A percentile compares a stretch with the other conserved stretches of the same genome.
Conservation (phyloP, 2,888 invertebrate genomes). For the Limenitis camilla region DNA sequence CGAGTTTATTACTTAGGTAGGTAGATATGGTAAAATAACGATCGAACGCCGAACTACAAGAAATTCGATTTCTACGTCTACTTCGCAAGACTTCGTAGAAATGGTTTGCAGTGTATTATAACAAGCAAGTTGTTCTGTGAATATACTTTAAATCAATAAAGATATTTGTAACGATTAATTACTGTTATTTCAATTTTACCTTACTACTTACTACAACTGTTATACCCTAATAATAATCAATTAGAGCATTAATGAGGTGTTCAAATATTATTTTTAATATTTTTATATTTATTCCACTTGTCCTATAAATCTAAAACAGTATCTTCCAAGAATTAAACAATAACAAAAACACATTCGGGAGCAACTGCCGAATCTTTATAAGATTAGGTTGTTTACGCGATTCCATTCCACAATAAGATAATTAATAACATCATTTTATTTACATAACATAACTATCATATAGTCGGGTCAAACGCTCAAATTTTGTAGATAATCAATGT, state of each 20-base stretch:
- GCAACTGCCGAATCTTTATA: too few relatives aligned
- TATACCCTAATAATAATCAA: too few relatives aligned
- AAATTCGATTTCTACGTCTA: conserved; percentile 7
- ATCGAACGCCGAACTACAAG: neutral
- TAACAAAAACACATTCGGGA: too few relatives aligned
- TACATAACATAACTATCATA: conserved; percentile 4
- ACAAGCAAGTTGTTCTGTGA: conserved; percentile 11
- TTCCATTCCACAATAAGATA: neutral
- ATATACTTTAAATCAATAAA: conserved; percentile 5
- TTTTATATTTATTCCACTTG: too few relatives aligned
- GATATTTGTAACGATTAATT: neutral
- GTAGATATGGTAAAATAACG: conserved; percentile 1
- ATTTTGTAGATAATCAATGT: conserved; percentile 8
- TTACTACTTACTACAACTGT: too few relatives aligned
- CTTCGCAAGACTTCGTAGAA: neutral
- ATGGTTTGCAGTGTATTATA: conserved; percentile 6
- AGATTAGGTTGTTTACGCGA: neutral
- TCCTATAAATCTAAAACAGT: too few relatives aligned
- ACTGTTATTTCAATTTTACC: too few relatives aligned
- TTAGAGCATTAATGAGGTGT: too few relatives aligned
- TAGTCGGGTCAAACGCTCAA: conserved; percentile 12
- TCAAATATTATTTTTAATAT: too few relatives aligned
- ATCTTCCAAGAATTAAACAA: too few relatives aligned
- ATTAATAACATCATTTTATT: conserved; percentile 6
- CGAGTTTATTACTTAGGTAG: neutral